Conservation (phyloP, 2,888 invertebrate species). For the Seira musarum region DNA sequence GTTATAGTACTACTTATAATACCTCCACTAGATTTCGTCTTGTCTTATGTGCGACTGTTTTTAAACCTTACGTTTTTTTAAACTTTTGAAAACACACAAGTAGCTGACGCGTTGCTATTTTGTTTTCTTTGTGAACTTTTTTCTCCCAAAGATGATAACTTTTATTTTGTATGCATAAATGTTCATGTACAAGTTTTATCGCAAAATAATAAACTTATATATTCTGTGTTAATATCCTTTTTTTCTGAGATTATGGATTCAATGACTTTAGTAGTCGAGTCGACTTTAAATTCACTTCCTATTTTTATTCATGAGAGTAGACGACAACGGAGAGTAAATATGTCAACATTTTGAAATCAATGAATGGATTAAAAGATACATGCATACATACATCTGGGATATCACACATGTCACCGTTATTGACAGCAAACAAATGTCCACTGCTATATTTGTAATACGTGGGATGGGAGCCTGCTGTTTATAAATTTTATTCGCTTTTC, state of each 20-base stretch:
- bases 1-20: too few relatives aligned
- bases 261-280: not conserved
- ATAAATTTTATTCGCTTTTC: not conserved
- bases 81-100: too few relatives aligned
- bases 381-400: slow-evolving; percentile 11
- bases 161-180: slow-evolving; percentile 47
- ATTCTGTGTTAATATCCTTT: slow-evolving; percentile 54
- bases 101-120: not conserved
- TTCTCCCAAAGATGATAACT: slow-evolving; percentile 5
- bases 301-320: not conserved
- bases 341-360: too few relatives aligned
- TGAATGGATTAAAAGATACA: too few relatives aligned
- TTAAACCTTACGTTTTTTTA: slow-evolving; percentile 11
- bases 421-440: slow-evolving; percentile 6
- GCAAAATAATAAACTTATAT: slow-evolving; percentile 33
- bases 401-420: slow-evolving; percentile 1
- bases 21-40: not conserved
- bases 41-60: not conserved
- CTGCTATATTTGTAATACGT: not conserved
- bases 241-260: not conserved
- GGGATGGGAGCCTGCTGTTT: not conserved
- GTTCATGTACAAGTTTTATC: slow-evolving; percentile 24
- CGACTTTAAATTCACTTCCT: not conserved
- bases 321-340: not conserved
- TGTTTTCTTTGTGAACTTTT: not conserved